Conservation (phyloP, 2,888 invertebrate species). For the Elegia similella region DNA sequence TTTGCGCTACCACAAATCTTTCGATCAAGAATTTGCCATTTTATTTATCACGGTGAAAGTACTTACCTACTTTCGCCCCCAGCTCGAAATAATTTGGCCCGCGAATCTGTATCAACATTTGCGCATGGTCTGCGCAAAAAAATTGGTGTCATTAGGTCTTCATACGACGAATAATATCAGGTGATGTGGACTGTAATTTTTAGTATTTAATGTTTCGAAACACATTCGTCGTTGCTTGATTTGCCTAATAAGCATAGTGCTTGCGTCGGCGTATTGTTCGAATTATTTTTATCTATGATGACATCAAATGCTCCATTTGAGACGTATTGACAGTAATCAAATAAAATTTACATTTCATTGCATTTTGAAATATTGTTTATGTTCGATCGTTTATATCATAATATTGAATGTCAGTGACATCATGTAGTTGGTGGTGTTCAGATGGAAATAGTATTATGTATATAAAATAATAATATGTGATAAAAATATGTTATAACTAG, state of each 20-base stretch:
- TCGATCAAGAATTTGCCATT: conserved; percentile 37
- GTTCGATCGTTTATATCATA: neutral
- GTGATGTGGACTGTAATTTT: conserved; percentile 44
- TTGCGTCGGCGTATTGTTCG: conserved; percentile 11
- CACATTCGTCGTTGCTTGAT: conserved; percentile 27
- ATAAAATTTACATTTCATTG: neutral
- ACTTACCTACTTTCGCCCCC: conserved; percentile 58
- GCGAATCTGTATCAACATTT: conserved; percentile 67
- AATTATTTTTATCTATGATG: conserved; percentile 8
- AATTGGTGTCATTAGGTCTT: conserved; percentile 69
- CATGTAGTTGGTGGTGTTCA: neutral
- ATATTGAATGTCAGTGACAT: neutral
- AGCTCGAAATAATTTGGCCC: conserved; percentile 50
- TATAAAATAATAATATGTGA: too few species aligned
- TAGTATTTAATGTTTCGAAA: conserved; percentile 25
- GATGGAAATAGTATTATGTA: neutral
- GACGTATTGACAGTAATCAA: neutral
- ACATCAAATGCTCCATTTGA: neutral
- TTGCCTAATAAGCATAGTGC: conserved; percentile 23
- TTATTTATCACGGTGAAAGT: conserved; percentile 65
- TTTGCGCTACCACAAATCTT: conserved; percentile 29
- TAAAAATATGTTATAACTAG: too few species aligned
- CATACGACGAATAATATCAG: conserved; percentile 48
- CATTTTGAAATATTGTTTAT: neutral
- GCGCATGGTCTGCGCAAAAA: conserved; percentile 49